phyloP scores from a whole-genome alignment of 2,113 vertebrate species.

The Origma solitaria region DNA sequence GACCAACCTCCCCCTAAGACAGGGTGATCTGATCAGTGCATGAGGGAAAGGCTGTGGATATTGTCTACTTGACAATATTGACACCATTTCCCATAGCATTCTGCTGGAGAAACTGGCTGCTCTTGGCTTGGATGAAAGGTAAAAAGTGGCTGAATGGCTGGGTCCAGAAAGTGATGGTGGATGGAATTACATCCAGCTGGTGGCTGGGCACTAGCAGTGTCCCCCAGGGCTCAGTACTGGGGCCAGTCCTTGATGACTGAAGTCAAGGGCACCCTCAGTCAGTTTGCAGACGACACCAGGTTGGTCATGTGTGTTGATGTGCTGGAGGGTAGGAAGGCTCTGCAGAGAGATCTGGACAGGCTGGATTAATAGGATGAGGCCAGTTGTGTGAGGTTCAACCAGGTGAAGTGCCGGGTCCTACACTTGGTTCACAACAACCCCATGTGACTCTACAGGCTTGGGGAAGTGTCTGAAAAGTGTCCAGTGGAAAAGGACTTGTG shows the following conservation, averaged over 20 bases:
- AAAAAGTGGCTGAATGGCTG: neutral
- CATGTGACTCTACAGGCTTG: neutral
- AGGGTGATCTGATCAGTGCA: neutral
- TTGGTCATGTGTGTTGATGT: neutral
- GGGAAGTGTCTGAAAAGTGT: neutral
- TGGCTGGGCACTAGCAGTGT: neutral
- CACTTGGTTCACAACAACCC: neutral
- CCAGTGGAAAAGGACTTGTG: neutral
- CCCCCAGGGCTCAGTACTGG: neutral
- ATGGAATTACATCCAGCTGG: neutral
- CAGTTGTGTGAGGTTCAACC: neutral
- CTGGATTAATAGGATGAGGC: neutral
- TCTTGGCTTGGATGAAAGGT: neutral
- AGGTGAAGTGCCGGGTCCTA: accelerated
- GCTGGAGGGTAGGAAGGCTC: neutral
- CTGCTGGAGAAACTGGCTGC: neutral
- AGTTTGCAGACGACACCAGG: neutral
- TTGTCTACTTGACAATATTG: neutral
- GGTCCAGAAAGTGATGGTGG: neutral
- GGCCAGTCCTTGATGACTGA: neutral
- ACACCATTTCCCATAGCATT: neutral
- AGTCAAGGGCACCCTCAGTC: neutral
- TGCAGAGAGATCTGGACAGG: neutral
- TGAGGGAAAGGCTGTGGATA: neutral
- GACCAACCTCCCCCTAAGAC: neutral